These are phyloP conservation scores for Himalopsyche anomala DNA, from an alignment of 2,888 invertebrate genomes.

Conservation along the genomic window DNA sequence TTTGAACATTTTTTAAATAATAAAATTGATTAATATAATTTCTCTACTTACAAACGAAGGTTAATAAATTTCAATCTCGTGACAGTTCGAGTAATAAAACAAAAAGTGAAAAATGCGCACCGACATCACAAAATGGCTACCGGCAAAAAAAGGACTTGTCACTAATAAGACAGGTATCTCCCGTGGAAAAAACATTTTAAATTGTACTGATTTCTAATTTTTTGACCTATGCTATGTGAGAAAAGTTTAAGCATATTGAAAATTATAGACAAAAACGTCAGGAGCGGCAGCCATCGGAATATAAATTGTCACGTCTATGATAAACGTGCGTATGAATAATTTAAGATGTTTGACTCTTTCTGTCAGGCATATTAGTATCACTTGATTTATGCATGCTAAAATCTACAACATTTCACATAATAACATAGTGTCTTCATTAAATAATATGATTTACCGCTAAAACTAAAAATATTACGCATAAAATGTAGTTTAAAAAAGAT, in stretches of 20 bases:
- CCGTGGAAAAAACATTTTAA: too few relatives aligned
- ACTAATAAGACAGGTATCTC: too few relatives aligned
- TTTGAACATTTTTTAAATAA: conserved; percentile 29
- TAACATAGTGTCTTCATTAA: conserved; percentile 21
- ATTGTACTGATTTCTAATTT: too few relatives aligned
- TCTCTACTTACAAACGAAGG: conserved; percentile 35
- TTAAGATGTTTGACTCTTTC: not conserved
- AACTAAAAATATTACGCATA: not conserved
- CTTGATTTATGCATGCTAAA: conserved; percentile 24
- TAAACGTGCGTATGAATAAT: conserved; percentile 9
- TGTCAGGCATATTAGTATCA: conserved; percentile 38
- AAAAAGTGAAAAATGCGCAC: conserved; percentile 10
- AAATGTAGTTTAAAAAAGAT: too few relatives aligned
- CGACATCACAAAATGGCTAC: not conserved
- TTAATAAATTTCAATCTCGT: conserved; percentile 32
- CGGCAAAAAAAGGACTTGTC: not conserved
- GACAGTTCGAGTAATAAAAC: not conserved
- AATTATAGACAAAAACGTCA: not conserved
- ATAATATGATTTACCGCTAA: conserved; percentile 23
- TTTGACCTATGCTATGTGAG: too few relatives aligned
- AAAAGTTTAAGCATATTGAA: too few relatives aligned
- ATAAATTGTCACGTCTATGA: not conserved
- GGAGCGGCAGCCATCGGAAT: conserved; percentile 4
- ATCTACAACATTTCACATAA: conserved; percentile 32
- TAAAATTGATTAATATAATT: conserved; percentile 43